Conservation (phyloP, 2,888 invertebrate genomes). For the Erebia ligea region DNA sequence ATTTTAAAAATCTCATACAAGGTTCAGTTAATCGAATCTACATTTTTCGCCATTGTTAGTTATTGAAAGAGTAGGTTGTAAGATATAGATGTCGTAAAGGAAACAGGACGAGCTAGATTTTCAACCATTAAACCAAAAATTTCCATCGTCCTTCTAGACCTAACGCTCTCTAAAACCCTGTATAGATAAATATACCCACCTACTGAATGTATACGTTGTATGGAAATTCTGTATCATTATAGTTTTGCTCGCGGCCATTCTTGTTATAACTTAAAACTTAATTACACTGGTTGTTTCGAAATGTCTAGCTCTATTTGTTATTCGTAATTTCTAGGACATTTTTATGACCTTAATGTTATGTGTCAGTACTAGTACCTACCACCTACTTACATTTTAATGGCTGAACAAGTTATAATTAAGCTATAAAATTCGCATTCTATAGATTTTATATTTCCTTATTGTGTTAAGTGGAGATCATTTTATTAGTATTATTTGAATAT, state of each 20-base stretch:
- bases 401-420: slow-evolving; percentile 6
- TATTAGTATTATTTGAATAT: background rate
- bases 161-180: no score
- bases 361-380: background rate
- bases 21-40: no score
- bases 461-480: background rate
- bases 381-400: background rate
- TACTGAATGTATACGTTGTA: slow-evolving; percentile 24
- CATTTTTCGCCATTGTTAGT: no score
- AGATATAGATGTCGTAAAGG: no score
- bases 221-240: slow-evolving; percentile 29
- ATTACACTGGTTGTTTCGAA: slow-evolving; percentile 27
- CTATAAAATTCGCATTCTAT: slow-evolving; percentile 5
- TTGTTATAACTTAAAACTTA: slow-evolving; percentile 25
- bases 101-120: no score
- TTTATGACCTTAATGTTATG: slow-evolving; percentile 18
- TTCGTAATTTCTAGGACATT: slow-evolving; percentile 23
- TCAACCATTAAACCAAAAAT: no score
- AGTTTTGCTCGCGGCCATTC: slow-evolving; percentile 26
- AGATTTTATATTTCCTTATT: slow-evolving; percentile 19
- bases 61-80: no score
- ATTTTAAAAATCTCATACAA: no score
- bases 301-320: slow-evolving; percentile 25
- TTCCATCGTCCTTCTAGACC: no score
- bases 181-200: background rate